Evolutionary conservation across 2,888 invertebrate genomes (phyloP), one percentile per base, ranked within the genome.

Genomic region (Trileptium ribeirensis): DNA sequence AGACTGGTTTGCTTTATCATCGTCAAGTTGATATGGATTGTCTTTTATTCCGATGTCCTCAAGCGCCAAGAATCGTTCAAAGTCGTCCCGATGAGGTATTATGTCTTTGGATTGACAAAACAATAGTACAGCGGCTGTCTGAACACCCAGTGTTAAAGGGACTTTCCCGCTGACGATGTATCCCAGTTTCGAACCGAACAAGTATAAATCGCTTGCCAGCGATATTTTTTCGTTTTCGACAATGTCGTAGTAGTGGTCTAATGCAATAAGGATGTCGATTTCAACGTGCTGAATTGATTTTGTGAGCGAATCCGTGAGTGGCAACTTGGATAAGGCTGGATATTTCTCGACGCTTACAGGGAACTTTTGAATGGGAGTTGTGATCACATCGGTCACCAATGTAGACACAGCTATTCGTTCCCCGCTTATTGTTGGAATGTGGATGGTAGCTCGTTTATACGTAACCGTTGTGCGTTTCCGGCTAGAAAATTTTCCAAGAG

Each of bases 21-120:
- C 79, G 33, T 74, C 79, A 3, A 2, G 29, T 78, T 74, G 8
- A 74, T 78, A 8, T 70, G 67, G 67, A 74, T 8, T 24, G 8
- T 78, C 79, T 31, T 78, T 78, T 8, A 78, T 34, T n/a, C 79
- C 79, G n/a, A 78, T 78, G 33, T 8, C 33, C 33, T 67, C 79
- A 34, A 77, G 37, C 8, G 2, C n/a, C 79, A 51, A 78, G n/a
- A 78, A 78, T 64, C 64, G 64, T 64, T 64, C 64, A 19, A 64
- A 19, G 64, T 64, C n/a, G 64, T 64, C n/a, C 19, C 64, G 19
- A 19, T 64, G 19, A 24, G 64, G 64, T 24, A n/a, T n/a, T 24
- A 19, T 64, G 64, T 64, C n/a, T 24, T 19, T 64, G n/a, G 64
- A 24, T 64, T 64, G 64, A 64, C n/a, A 64, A 64, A 64, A 64